These are phyloP conservation scores for Anticlea derivata DNA, from an alignment of 2,888 invertebrate species.

Conservation along the genomic window DNA sequence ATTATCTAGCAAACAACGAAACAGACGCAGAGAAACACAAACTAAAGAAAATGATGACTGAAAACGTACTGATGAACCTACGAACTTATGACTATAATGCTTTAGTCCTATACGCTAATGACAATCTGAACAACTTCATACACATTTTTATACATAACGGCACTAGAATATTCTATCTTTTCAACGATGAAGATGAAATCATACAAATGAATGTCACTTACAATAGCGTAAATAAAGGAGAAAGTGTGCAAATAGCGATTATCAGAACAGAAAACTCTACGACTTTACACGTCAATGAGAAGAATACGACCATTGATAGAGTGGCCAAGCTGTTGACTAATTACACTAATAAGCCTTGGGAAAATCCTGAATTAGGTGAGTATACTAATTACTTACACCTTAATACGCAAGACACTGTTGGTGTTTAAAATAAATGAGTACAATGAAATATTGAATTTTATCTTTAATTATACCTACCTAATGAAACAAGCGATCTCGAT, in stretches of 20 bases:
- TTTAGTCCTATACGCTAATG: constrained; percentile 94
- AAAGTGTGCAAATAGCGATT: constrained; percentile 95
- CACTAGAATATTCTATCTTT: constrained; percentile 91
- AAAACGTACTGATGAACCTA: constrained; percentile 94
- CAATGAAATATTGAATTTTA: too few species aligned
- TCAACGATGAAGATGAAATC: constrained; percentile 92
- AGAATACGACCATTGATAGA: constrained; percentile 87
- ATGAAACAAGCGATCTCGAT: too few species aligned
- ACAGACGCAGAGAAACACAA: constrained; percentile 85
- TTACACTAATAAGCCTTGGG: constrained; percentile 94
- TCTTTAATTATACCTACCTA: too few species aligned
- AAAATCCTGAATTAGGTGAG: constrained; percentile 90
- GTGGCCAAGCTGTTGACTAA: constrained; percentile 88
- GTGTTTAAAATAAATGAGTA: too few species aligned
- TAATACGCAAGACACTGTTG: background rate
- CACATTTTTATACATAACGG: constrained; percentile 93
- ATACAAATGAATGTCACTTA: constrained; percentile 91
- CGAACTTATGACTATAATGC: constrained; percentile 93
- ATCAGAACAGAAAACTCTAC: constrained; percentile 88
- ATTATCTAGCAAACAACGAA: constrained; percentile 88
- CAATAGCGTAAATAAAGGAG: constrained; percentile 89
- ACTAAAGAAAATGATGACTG: constrained; percentile 89
- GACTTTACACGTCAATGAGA: constrained; percentile 91
- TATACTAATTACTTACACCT: constrained; percentile 11
- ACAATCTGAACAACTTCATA: constrained; percentile 96